Evolutionary conservation across 37 sponge, comb jelly and placozoan genomes (phyloP), one percentile per base, ranked within the genome.

Genomic region (Tethya wilhelma): DNA sequence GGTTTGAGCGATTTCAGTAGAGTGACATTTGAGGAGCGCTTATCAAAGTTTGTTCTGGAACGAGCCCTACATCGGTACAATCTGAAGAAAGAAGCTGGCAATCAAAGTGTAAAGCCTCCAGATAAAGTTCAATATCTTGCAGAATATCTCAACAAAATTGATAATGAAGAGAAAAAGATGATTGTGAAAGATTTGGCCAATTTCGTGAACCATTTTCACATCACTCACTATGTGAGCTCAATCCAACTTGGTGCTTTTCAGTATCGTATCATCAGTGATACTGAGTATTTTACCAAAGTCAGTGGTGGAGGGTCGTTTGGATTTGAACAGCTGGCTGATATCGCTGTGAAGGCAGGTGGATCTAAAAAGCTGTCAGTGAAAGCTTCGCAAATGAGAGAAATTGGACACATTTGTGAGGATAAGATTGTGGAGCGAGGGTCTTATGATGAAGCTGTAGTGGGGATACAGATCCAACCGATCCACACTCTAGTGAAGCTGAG

Each of bases 211-310:
- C 12, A 30, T 41, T 87, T 87, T 44, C 67, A 64, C 37, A 46
- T 87, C 44, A 87, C 87, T 1, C 87, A 87, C 64, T 87, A 74
- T 67, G 87, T 87, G 28, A 79, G 67, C 56, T 40, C 80, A 9
- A 68, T 87, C n/a, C 56, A 74, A 11, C 59, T 87, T 22, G 87
- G 87, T 12, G 87, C 87, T 31, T 40, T 64, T 17, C 76, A 87
- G 45, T 80, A 75, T 44, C 22, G 38, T 20, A 81, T 87, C 4
- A 65, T 87, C 14, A 70, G 69, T 44, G 75, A 87, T 38, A n/a
- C n/a, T n/a, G n/a, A n/a, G n/a, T n/a, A n/a, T n/a, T n/a, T n/a
- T n/a, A n/a, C n/a, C n/a, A n/a, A n/a, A n/a, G 69, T 67, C 57
- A 71, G 46, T 39, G 57, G 7, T 19, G 46, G 38, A 20, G 23